Evolutionary conservation across 2,113 vertebrate genomes (phyloP).

Genomic region (Salminus brasiliensis): DNA sequence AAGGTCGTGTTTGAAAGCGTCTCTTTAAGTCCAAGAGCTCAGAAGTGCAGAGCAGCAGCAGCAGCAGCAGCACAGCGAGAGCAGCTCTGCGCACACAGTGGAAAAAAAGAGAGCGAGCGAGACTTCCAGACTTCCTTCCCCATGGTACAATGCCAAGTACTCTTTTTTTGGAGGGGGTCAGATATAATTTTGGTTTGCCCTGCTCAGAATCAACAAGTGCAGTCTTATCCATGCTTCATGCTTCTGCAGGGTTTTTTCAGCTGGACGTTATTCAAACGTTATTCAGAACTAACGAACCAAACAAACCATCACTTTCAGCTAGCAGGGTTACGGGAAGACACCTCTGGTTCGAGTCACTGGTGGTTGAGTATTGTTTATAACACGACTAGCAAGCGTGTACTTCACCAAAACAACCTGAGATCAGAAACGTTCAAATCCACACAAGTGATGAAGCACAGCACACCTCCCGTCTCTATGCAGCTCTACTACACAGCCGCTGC

Average conservation of each 20-base stretch:
- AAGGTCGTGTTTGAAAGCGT: conserved; percentile 34
- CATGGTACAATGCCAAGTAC: conserved; percentile 22
- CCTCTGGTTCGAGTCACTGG: neutral
- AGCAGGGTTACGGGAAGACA: neutral
- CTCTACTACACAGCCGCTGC: neutral
- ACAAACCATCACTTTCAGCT: neutral
- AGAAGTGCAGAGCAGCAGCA: conserved; percentile 17
- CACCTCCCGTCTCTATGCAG: neutral
- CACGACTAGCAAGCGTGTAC: neutral
- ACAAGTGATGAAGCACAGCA: neutral
- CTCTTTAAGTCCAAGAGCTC: conserved; percentile 25
- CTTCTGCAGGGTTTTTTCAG: too few relatives aligned
- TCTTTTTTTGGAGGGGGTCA: conserved; percentile 7
- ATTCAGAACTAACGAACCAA: too few relatives aligned
- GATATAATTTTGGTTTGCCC: neutral
- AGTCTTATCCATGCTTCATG: neutral
- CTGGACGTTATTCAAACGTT: too few relatives aligned
- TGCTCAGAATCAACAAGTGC: conserved; percentile 34
- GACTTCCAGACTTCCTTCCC: conserved; percentile 13
- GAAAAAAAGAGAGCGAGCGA: conserved; percentile 18
- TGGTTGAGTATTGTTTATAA: neutral
- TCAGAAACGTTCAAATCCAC: neutral
- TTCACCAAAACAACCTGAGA: neutral
- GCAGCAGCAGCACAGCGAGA: conserved; percentile 33
- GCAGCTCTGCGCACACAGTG: conserved; percentile 28